These are phyloP conservation scores for Psephotus haematonotus DNA, from an alignment of 2,113 vertebrate species.

Conservation along the genomic window DNA sequence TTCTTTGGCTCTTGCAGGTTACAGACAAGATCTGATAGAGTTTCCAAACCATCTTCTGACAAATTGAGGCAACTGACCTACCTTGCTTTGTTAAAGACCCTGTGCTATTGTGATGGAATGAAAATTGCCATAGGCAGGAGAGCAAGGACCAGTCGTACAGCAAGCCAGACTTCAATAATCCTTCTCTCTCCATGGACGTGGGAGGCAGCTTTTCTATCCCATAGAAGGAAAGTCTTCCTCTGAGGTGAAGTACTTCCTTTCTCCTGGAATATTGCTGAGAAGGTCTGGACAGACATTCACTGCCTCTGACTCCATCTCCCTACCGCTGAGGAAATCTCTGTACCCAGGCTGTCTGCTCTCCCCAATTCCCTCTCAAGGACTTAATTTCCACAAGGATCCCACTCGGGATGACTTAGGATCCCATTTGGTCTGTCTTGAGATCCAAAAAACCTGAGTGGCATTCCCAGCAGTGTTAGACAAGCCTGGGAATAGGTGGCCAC, in stretches of 20 bases:
- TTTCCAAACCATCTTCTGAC: neutral
- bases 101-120: neutral
- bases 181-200: neutral
- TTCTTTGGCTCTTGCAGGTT: neutral
- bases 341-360: neutral
- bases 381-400: neutral
- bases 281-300: neutral
- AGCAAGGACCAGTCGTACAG: neutral
- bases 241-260: neutral
- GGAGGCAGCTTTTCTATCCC: neutral
- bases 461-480: neutral
- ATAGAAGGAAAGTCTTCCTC: neutral
- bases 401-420: neutral
- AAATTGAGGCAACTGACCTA: neutral
- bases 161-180: neutral
- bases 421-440: neutral
- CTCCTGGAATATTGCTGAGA: neutral
- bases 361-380: neutral
- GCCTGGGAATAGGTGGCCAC: neutral
- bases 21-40: neutral
- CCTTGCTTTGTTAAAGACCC: neutral
- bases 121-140: neutral
- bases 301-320: neutral
- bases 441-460: neutral
- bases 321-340: rapidly evolving